phyloP scores from a whole-genome alignment of 2,888 invertebrate species.

The Atrina japonica region DNA sequence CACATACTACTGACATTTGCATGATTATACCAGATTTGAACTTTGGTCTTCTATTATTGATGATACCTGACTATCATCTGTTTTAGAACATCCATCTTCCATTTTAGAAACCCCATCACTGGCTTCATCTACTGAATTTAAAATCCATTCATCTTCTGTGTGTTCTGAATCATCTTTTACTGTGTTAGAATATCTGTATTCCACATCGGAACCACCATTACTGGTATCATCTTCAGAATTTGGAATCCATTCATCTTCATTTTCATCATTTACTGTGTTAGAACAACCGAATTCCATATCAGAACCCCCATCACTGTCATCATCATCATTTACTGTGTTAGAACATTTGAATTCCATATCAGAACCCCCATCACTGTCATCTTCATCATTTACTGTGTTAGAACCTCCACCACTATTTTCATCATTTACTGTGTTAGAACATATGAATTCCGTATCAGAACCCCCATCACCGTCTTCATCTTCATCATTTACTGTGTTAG shows the following conservation, averaged over 20 bases:
- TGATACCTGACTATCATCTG: not conserved
- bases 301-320: slow-evolving; percentile 4
- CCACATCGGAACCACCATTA: not conserved
- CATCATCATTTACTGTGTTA: not conserved
- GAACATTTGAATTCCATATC: not conserved
- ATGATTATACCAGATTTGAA: too few relatives aligned
- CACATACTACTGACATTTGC: slow-evolving; percentile 2
- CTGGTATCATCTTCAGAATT: slow-evolving; percentile 4
- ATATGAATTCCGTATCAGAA: not conserved
- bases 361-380: not conserved
- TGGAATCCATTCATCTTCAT: slow-evolving; percentile 1
- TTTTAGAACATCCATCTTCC: not conserved
- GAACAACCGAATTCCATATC: not conserved
- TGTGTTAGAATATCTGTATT: not conserved
- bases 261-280: not conserved
- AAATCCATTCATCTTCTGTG: not conserved
- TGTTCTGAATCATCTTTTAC: not conserved
- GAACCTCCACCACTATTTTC: not conserved
- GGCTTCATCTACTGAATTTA: slow-evolving; percentile 1
- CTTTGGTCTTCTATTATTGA: too few relatives aligned
- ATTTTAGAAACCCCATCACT: slow-evolving; percentile 3
- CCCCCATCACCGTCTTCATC: not conserved
- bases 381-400: not conserved
- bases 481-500: not conserved
- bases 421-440: not conserved